Base-by-base conservation (phyloP, 2,888 invertebrate genomes). In the Antheraea assamensis region DNA sequence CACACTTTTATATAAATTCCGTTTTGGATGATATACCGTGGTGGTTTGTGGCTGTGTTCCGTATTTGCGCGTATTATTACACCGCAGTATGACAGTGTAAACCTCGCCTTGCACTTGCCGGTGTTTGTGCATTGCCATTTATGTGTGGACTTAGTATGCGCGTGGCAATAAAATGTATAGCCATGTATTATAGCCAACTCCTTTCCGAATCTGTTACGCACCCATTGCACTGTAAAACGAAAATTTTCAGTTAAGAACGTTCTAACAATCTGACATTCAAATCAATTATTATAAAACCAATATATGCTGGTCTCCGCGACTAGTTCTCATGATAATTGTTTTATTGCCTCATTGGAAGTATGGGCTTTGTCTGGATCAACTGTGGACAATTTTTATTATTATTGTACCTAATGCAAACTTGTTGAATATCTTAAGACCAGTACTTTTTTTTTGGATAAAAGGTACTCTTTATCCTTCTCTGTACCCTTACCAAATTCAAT, bases 81-180 rank as follows among this genome's bases (percentile, higher is more conserved):
- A 27, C 68, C 78, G n/a, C 68, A 66, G 5, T 70, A 73, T 31
- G 70, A 66, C 17, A 77, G 21, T n/a, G 73, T 72, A 52, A 76
- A 76, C 13, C 73, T 73, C 0, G 85, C 82, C 47, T 80, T 83
- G 76, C 87, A 87, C 19, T 74, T 73, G 0, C 77, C 77, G 0
- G 80, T 80, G 27, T 73, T 78, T 5, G 85, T 83, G 71, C 87
- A 87, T 7, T 82, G 74, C 77, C 77, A 79, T 30, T 68, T 66
- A 5, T 71, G 68, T 0, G 78, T 73, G 0, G 70, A 73, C 7
- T 74, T 76, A 21, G 74, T 75, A 3, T 49, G 71, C 13, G 24
- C 74, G 31, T 78, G 72, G 21, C 76, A 75, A 75, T 78, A 80
- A 55, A 74, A 80, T 3, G 77, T 77, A 61, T 78, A 80, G 19